Base-by-base conservation (phyloP, 30 jellyfish, hydroid and myxozoan species). In the Turritopsis rubra region DNA sequence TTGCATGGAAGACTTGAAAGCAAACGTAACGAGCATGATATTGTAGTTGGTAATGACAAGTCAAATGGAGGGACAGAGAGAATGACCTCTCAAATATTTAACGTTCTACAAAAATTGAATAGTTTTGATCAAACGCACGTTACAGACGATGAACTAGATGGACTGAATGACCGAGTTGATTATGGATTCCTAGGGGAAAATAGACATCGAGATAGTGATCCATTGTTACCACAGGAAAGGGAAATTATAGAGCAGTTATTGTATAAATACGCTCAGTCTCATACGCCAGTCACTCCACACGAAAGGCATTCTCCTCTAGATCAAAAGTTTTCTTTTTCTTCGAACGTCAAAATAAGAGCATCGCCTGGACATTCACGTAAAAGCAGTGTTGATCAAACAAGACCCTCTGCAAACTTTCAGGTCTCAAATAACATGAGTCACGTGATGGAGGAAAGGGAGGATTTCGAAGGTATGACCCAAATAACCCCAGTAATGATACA, bases 301-400 rank as follows among this genome's bases (percentile, higher is more conserved):
- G 66, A 70, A 81, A 71, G 18, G 5, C 16, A 0, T 23, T 66
- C 65, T 23, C 54, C 83, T 27, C 66, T 23, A 31, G 31, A 53
- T 79, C 16, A 65, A 60, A 81, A 70, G 24, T 25, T 66, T 21
- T 54, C 88, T 18, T 81, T 81, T 70, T 81, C 88, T 1, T 54
- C 88, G 20, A 68, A 68, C 60, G 88, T 81, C 0, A 81, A 81
- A 81, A 81, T 81, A 13, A 81, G 41, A 81, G 29, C 84, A 22
- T 81, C 88, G 18, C 88, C 88, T n/a, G 26, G 54, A 0, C 88
- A 66, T 81, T 81, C 88, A 17, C 52, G 88, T 21, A 66, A 27
- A 60, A 54, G 82, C 26, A 81, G 88, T 54, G 85, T 66, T 28
- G 66, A 19, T 52, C 72, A 79, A 23, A 79, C 81, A 0, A 79